phyloP scores from a whole-genome alignment of 2,888 invertebrate species.

The Amphipoea lucens region DNA sequence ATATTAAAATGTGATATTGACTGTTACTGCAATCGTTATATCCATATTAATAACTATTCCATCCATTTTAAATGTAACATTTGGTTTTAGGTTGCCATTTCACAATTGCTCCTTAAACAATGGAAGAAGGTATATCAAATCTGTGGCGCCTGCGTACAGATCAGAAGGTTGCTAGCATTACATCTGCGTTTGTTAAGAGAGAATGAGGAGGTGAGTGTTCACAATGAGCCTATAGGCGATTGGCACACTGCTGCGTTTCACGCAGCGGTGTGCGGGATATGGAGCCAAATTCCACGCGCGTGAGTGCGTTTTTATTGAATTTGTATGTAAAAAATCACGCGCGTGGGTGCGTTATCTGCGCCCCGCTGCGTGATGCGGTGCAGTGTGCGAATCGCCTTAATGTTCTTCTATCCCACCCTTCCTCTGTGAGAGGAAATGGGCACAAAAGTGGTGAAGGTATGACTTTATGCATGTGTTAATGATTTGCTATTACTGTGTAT shows the following conservation, averaged over 20 bases:
- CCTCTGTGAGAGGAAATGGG: neutral
- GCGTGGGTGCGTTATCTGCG: no score
- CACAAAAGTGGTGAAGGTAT: neutral
- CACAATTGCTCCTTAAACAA: constrained; percentile 89
- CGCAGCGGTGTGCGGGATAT: no score
- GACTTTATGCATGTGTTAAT: neutral
- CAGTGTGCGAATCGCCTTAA: neutral
- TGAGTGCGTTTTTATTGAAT: no score
- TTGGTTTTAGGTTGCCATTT: constrained; percentile 86
- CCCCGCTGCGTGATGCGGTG: no score
- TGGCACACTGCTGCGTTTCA: no score
- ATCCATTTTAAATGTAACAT: neutral
- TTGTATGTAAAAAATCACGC: no score
- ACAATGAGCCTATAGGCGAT: neutral
- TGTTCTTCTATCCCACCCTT: no score
- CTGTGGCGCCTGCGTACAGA: constrained; percentile 80
- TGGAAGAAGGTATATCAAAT: constrained; percentile 85
- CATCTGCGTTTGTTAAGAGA: constrained; percentile 83
- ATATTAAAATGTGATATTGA: neutral
- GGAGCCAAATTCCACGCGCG: no score
- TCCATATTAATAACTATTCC: neutral
- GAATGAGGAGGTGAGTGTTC: constrained; percentile 80
- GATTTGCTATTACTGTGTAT: neutral
- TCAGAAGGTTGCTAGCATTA: constrained; percentile 83
- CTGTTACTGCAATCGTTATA: neutral